These are phyloP conservation scores for Notospermus geniculatus DNA, from an alignment of 1,140 invertebrate genomes.

Conservation along the genomic window DNA sequence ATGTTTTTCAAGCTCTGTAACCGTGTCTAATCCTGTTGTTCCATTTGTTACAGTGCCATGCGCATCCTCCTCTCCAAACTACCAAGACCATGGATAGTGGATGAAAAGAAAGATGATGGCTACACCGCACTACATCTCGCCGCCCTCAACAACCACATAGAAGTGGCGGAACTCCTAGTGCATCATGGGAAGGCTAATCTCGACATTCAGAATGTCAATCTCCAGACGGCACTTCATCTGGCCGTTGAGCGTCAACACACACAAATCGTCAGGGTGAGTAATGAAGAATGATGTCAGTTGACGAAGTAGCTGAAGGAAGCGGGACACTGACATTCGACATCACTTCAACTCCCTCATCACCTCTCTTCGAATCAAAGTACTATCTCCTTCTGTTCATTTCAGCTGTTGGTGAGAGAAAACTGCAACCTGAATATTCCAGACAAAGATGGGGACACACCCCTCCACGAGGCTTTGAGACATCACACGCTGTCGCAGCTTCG, in stretches of 20 bases:
- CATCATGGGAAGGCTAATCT: conserved; percentile 83
- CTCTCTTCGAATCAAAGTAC: background rate
- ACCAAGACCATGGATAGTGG: conserved; percentile 93
- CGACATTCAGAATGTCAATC: conserved; percentile 88
- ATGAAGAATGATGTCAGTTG: background rate
- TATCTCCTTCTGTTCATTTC: no score
- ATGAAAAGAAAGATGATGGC: conserved; percentile 97
- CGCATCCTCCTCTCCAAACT: conserved; percentile 86
- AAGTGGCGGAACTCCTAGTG: conserved; percentile 86
- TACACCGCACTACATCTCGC: conserved; percentile 95
- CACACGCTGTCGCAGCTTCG: conserved; percentile 92
- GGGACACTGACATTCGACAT: no score
- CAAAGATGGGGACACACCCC: conserved; percentile 77
- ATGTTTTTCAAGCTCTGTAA: no score
- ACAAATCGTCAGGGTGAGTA: conserved; percentile 76
- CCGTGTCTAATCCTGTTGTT: conserved; percentile 56
- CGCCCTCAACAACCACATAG: conserved; percentile 94
- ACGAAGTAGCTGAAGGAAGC: no score
- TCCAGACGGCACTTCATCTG: conserved; percentile 93
- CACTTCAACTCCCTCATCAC: no score
- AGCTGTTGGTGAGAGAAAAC: conserved; percentile 85
- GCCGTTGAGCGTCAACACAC: conserved; percentile 94
- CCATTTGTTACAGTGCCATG: conserved; percentile 79
- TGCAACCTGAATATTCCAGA: conserved; percentile 80
- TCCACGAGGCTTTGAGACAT: conserved; percentile 90